Conservation (phyloP, 2,888 invertebrate species). For the Ophion slaviceki region DNA sequence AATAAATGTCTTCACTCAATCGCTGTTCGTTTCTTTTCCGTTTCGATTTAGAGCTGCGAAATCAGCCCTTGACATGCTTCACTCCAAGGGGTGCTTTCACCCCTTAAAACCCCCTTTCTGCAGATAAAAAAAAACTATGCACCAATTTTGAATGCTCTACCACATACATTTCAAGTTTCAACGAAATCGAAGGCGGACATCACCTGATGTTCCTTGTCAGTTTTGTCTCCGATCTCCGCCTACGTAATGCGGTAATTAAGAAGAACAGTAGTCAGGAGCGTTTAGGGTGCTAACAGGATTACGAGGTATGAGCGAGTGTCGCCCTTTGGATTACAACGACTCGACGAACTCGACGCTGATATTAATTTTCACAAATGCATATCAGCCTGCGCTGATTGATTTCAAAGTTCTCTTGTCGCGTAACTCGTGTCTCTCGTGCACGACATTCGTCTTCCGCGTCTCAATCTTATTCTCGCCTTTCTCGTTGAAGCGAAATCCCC, state of each 20-base stretch:
- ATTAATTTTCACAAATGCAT: constrained; percentile 82
- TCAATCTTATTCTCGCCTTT: constrained; percentile 47
- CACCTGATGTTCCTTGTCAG: not conserved
- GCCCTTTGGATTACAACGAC: constrained; percentile 62
- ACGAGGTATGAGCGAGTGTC: constrained; percentile 77
- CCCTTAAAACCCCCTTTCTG: no score
- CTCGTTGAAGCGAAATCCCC: constrained; percentile 36
- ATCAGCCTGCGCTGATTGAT: constrained; percentile 80
- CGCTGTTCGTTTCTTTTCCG: no score
- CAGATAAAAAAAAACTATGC: no score
- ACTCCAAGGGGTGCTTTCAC: no score
- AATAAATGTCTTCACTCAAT: no score
- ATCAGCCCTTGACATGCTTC: no score
- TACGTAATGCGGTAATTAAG: constrained; percentile 26
- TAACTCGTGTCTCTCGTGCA: constrained; percentile 70
- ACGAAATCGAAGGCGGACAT: no score
- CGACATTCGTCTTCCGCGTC: constrained; percentile 33
- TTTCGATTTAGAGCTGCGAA: no score
- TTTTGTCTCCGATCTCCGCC: constrained; percentile 1
- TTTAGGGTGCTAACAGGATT: constrained; percentile 76
- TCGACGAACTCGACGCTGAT: constrained; percentile 75
- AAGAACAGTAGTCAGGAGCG: constrained; percentile 47
- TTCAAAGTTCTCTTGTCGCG: constrained; percentile 79
- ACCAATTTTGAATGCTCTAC: no score
- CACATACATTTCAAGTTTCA: no score